These are phyloP conservation scores for Trematocara marginatum DNA, from an alignment of 2,113 vertebrate genomes.

Conservation along the genomic window DNA sequence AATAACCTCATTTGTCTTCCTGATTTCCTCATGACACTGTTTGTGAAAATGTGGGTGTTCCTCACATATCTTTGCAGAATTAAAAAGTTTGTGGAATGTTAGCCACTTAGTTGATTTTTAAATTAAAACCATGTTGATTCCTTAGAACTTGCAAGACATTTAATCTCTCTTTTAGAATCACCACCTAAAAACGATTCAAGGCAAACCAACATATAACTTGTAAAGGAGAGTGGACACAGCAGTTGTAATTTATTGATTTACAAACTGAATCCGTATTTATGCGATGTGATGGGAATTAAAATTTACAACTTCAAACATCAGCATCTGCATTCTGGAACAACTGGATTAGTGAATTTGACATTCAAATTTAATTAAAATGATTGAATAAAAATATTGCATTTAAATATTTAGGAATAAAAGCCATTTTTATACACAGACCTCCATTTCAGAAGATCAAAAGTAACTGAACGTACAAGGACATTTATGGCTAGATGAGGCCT, in stretches of 20 bases:
- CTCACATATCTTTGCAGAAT: not conserved
- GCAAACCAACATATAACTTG: not conserved
- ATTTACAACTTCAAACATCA: not conserved
- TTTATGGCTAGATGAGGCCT: not conserved
- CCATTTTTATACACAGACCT: not conserved
- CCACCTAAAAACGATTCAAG: not conserved
- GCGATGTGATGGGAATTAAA: not conserved
- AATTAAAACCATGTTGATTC: not conserved
- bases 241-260: not conserved
- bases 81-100: not conserved
- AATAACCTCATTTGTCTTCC: conserved; percentile 13
- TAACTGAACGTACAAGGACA: not conserved
- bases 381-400: not conserved
- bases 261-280: not conserved
- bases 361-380: not conserved
- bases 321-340: not conserved
- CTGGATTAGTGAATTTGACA: not conserved
- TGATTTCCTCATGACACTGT: not conserved
- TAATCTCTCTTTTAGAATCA: not conserved
- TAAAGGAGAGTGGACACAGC: not conserved
- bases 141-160: not conserved
- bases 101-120: not conserved
- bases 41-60: not conserved
- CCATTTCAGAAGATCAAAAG: not conserved
- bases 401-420: not conserved